Evolutionary conservation across 2,888 invertebrate species (phyloP), one percentile per base, ranked within the genome.

Genomic region (Tuberolachnus salignus): DNA sequence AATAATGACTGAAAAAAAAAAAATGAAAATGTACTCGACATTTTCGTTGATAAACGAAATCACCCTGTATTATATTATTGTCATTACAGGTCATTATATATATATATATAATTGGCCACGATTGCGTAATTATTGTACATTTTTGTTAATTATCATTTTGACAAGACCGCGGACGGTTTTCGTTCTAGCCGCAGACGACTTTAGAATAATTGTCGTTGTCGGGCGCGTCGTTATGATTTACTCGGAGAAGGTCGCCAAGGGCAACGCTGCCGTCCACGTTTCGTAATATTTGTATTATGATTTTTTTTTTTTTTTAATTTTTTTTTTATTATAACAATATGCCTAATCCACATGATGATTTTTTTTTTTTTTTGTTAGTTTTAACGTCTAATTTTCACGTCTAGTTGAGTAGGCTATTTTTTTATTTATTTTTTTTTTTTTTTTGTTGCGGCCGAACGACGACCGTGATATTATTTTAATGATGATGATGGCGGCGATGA

Each of bases 381-480:
- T 44, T 44, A 14, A 9, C 10, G 21, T 16, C 64, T 14, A 46
- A 21, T 64, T 16, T 19, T 21, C 44, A 9, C 21, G 9, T 46
- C 21, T 64, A 42, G 6, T n/a, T 11, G 13, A 63, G 19, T 42
- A 42, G 34, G 34, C n/a, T 34, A 34, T 34, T 42, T n/a, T n/a
- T n/a, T n/a, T n/a, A n/a, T n/a, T n/a, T n/a, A n/a, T n/a, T n/a
- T n/a, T n/a, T n/a, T 63, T n/a, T 61, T 61, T 61, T 42, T 42
- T 19, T 34, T 63, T 42, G 4, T 42, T 6, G 42, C 9, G 23
- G 23, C 59, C 59, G 9, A 34, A 34, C 23, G 13, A 42, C 61
- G n/a, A 61, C 61, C 61, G 11, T 61, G 34, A 6, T 63, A 42
- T n/a, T 42, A 63, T 63, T 63, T 63, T 63, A 63, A 63, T 42